Evolutionary conservation across 2,888 invertebrate genomes (phyloP), one percentile per base, ranked within the genome.

Genomic region (Drosophila borealis): DNA sequence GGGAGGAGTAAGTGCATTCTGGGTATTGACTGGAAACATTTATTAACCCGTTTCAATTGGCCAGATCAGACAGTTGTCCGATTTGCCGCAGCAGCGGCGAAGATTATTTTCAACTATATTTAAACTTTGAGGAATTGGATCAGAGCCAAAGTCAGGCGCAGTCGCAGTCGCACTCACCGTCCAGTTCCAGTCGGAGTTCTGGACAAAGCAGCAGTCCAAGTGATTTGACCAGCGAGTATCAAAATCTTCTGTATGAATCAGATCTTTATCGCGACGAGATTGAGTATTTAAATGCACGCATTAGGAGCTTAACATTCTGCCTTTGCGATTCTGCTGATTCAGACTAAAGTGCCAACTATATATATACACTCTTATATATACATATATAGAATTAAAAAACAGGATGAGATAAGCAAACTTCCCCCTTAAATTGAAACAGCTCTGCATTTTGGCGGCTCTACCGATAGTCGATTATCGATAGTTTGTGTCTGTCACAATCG

Each of bases 21-120:
- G 33, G 0, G 21, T 2, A 1, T 10, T n/a, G 0, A 11, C 2
- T 25, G 2, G 2, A 2, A 46, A 17, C 10, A 21, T 21, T 9
- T 36, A n/a, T 46, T n/a, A 14, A 29, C 5, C 5, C 3, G 9
- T 19, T 17, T 39, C 2, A n/a, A 8, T 46, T 50, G 29, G 25
- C 5, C 50, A 90, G 90, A 29, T 78, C 81, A n/a, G 48, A 25
- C n/a, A 74, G 60, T 50, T 90, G 90, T 33, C 91, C 90, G 4
- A 65, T 79, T 50, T 90, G 90, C 48, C 89, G 90, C 4, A 33
- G 21, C 4, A 9, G 10, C 1, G 57, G 44, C 48, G 53, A 61
- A 2, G 41, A 55, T 0, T 74, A 50, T 14, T 71, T 81, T 50
- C 79, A 81, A 37, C 61, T 90, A 0, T 85, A 71, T 55, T 71